Evolutionary conservation across 2,888 invertebrate genomes (phyloP).

Genomic region (Leptopilina drosophilae): DNA sequence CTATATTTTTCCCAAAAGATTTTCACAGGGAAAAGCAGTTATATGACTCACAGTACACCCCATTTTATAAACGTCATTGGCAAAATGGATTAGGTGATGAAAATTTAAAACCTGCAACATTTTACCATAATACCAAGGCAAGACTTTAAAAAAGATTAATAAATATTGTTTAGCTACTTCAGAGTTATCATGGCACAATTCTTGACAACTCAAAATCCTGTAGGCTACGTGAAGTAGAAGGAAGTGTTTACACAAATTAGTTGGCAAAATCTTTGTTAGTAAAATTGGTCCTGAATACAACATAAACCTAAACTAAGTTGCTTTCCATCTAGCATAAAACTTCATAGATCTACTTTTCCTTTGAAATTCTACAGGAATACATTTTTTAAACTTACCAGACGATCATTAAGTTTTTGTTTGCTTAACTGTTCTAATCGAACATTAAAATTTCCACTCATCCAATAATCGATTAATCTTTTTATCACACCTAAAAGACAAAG

Average conservation of each 20-base stretch:
- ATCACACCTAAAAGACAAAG: not conserved
- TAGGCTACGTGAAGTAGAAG: conserved; percentile 42
- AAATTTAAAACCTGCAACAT: conserved; percentile 43
- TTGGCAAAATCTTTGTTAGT: conserved; percentile 35
- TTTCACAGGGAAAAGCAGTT: conserved; percentile 50
- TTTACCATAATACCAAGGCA: conserved; percentile 43
- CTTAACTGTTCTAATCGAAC: not conserved
- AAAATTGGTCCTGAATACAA: conserved; percentile 48
- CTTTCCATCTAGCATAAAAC: conserved; percentile 44
- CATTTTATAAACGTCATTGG: conserved; percentile 47
- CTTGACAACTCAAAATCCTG: conserved; percentile 44
- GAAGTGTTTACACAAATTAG: conserved; percentile 43
- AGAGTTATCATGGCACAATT: conserved; percentile 5
- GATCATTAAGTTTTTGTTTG: not conserved
- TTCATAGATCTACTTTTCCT: conserved; percentile 44
- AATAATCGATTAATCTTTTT: not conserved
- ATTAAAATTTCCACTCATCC: not conserved
- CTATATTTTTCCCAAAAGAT: conserved; percentile 45
- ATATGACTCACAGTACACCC: conserved; percentile 42
- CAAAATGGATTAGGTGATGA: conserved; percentile 48
- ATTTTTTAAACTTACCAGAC: not conserved
- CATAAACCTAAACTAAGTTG: conserved; percentile 49
- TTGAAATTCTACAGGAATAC: conserved; percentile 46
- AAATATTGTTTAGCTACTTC: not conserved
- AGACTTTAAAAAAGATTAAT: not conserved